A percentile compares a stretch with the other conserved stretches of the same genome.
phyloP scores from a whole-genome alignment of 2,113 vertebrate species.

The Ciconia boyciana region DNA sequence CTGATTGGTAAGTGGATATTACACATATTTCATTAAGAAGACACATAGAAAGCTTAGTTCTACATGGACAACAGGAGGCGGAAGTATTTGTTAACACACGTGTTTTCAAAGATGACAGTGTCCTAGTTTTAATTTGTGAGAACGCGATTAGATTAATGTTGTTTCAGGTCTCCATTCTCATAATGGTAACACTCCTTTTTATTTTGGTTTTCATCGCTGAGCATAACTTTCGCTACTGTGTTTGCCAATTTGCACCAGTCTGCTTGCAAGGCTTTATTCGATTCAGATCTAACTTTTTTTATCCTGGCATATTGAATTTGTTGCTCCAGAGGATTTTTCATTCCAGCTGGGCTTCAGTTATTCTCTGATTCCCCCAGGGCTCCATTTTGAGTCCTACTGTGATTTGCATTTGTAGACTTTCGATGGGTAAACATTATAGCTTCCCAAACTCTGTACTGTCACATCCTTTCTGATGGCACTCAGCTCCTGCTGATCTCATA shows the following conservation, averaged over 20 bases:
- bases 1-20: constrained; percentile 7
- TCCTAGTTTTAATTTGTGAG: not conserved
- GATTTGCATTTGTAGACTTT: constrained; percentile 38
- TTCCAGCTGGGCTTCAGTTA: constrained; percentile 35
- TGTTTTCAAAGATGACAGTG: not conserved
- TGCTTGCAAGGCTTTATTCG: not conserved
- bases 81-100: not conserved
- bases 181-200: not conserved
- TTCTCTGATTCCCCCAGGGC: constrained; percentile 10
- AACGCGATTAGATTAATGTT: not conserved
- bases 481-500: not conserved
- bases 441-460: not conserved
- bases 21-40: not conserved
- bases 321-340: constrained; percentile 29
- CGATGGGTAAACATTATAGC: not conserved
- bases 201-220: not conserved
- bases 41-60: not conserved
- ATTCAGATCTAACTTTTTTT: not conserved
- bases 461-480: not conserved
- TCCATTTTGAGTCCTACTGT: constrained; percentile 33
- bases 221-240: not conserved
- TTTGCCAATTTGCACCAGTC: not conserved
- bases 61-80: not conserved
- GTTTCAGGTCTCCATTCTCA: not conserved
- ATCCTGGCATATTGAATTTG: constrained; percentile 31